A percentile compares a stretch with the other conserved stretches of the same genome.
Evolutionary conservation across 2,113 vertebrate species (phyloP).

Genomic region (Brachypteracias leptosomus): DNA sequence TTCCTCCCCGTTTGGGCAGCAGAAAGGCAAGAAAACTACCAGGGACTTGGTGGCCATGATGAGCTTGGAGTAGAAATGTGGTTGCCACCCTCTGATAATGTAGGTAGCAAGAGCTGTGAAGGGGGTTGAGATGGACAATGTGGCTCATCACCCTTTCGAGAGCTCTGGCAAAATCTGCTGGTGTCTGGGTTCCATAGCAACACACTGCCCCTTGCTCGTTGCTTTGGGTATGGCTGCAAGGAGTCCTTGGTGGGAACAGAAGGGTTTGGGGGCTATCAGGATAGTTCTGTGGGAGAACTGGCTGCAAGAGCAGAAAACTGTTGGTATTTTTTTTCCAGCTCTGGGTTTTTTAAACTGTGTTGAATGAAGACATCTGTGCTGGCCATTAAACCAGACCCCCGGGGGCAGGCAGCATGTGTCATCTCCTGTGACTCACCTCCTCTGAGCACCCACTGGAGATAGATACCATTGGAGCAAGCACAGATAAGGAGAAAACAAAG

Average conservation of each 20-base stretch:
- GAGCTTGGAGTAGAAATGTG: not conserved
- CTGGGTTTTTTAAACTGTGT: not conserved
- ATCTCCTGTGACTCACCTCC: not conserved
- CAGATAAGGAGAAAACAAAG: not conserved
- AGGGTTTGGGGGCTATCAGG: not conserved
- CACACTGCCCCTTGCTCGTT: fast-evolving
- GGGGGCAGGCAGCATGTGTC: not conserved
- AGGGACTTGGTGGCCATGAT: fast-evolving
- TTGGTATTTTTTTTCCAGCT: not conserved
- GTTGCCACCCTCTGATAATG: fast-evolving
- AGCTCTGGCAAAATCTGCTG: not conserved
- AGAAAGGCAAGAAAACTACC: not conserved
- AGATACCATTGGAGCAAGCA: not conserved
- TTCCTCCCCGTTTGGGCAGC: not conserved
- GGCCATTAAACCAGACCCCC: not conserved
- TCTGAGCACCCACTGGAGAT: not conserved
- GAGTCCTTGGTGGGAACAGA: not conserved
- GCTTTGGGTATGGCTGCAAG: not conserved
- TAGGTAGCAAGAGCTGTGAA: not conserved
- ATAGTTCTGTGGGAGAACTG: not conserved
- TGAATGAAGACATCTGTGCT: not conserved
- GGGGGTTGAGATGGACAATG: not conserved
- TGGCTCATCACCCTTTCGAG: not conserved
- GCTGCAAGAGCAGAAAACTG: not conserved
- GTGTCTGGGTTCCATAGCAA: not conserved